Evolutionary conservation across 2,113 vertebrate genomes (phyloP).

Genomic region (Sander vitreus): DNA sequence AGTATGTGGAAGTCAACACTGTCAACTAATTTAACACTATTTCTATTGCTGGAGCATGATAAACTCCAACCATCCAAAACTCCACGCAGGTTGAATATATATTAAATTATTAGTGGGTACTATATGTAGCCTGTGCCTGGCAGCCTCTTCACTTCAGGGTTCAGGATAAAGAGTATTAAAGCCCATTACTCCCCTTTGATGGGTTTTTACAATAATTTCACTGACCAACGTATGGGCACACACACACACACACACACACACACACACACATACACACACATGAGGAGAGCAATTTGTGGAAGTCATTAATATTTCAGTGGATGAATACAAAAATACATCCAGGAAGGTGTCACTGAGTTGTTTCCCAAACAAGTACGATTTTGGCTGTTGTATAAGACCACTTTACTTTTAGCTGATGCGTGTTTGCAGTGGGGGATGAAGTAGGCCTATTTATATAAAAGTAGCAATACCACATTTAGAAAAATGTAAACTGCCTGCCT

Average conservation of each 20-base stretch:
- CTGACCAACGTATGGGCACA: too few species aligned
- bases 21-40: neutral
- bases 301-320: conserved; percentile 57
- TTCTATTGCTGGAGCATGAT: neutral
- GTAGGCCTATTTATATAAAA: neutral
- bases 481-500: neutral
- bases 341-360: conserved; percentile 38
- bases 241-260: too few species aligned
- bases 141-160: conserved; percentile 1
- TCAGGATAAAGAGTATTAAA: neutral
- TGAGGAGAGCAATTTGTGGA: conserved; percentile 19
- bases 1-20: conserved; percentile 7
- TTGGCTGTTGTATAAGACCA: neutral
- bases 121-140: conserved; percentile 1
- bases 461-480: too few species aligned
- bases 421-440: neutral
- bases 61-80: neutral
- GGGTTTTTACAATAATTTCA: neutral
- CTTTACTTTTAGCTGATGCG: neutral
- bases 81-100: neutral
- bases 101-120: neutral
- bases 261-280: neutral
- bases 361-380: neutral
- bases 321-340: conserved; percentile 50
- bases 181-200: neutral